Conservation (phyloP, 2,113 vertebrate genomes). For the Lophura nycthemera region DNA sequence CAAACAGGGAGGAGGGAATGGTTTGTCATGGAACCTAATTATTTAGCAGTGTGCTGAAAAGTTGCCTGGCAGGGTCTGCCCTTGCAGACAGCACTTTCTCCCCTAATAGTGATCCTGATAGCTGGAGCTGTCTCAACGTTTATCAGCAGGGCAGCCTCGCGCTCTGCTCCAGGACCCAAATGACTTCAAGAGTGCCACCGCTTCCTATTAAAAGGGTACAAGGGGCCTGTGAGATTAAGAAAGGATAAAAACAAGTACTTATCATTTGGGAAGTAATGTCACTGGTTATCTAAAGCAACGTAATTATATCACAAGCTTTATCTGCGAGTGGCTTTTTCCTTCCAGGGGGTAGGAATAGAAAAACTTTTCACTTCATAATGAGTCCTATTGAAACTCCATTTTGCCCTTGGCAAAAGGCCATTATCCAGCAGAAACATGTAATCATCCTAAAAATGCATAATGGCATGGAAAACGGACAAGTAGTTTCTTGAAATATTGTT, state of each 20-base stretch:
- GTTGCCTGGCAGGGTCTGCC: slow-evolving; percentile 43
- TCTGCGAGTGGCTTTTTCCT: slow-evolving; percentile 80
- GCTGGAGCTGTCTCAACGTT: slow-evolving; percentile 62
- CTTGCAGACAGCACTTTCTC: slow-evolving; percentile 26
- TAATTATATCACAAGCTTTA: slow-evolving; percentile 77
- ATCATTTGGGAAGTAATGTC: slow-evolving; percentile 75
- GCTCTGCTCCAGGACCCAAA: too few relatives aligned
- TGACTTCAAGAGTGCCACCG: too few relatives aligned
- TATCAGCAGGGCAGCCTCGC: slow-evolving; percentile 62
- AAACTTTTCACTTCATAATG: slow-evolving; percentile 80
- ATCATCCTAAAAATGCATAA: slow-evolving; percentile 90
- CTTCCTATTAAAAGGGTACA: slow-evolving; percentile 73
- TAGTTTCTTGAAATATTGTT: slow-evolving; percentile 81
- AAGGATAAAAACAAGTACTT: slow-evolving; percentile 76
- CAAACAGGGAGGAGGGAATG: neutral
- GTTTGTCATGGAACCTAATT: neutral
- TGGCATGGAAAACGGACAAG: slow-evolving; percentile 85
- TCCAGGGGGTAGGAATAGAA: slow-evolving; percentile 77
- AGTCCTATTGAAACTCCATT: slow-evolving; percentile 77
- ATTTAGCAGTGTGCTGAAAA: slow-evolving; percentile 6
- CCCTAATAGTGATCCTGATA: slow-evolving; percentile 26
- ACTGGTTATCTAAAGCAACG: slow-evolving; percentile 75
- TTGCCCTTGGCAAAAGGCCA: slow-evolving; percentile 85
- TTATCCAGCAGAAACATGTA: slow-evolving; percentile 90
- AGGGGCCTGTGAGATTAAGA: slow-evolving; percentile 54